Conservation (phyloP, 1,140 invertebrate species). For the Planococcus citri region DNA sequence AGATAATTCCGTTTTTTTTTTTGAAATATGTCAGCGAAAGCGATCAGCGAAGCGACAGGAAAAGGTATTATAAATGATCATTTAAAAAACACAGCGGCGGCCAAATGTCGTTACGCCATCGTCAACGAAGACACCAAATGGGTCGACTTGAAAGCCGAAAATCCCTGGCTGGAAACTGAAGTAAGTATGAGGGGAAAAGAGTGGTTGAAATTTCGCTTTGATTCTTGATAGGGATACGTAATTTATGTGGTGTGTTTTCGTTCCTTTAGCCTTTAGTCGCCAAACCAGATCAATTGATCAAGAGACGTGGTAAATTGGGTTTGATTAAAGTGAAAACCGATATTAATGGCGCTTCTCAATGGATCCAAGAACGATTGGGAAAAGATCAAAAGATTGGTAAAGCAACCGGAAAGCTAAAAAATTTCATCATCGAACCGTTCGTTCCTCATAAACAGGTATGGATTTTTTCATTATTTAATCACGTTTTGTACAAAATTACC, state of each 20-base stretch:
- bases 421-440: slow-evolving; percentile 97
- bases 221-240: too few relatives aligned
- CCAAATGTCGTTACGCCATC: slow-evolving; percentile 68
- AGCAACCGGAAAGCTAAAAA: slow-evolving; percentile 72
- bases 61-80: slow-evolving; percentile 85
- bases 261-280: slow-evolving; percentile 87
- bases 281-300: slow-evolving; percentile 98
- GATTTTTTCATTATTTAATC: background rate
- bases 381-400: slow-evolving; percentile 79
- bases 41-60: slow-evolving; percentile 89
- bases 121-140: slow-evolving; percentile 70
- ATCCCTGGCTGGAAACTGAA: slow-evolving; percentile 79
- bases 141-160: slow-evolving; percentile 53
- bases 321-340: slow-evolving; percentile 90
- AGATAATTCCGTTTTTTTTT: slow-evolving; percentile 10
- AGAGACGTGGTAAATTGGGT: slow-evolving; percentile 91
- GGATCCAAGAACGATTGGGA: slow-evolving; percentile 76
- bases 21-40: slow-evolving; percentile 86
- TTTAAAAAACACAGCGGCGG: slow-evolving; percentile 53
- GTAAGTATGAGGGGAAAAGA: slow-evolving; percentile 36
- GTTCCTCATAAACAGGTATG: slow-evolving; percentile 72
- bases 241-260: slow-evolving; percentile 29
- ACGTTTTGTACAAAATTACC: background rate
- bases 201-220: background rate
- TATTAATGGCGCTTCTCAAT: slow-evolving; percentile 61